Conservation (phyloP, 2,888 invertebrate species). For the Polymixis flavicincta region DNA sequence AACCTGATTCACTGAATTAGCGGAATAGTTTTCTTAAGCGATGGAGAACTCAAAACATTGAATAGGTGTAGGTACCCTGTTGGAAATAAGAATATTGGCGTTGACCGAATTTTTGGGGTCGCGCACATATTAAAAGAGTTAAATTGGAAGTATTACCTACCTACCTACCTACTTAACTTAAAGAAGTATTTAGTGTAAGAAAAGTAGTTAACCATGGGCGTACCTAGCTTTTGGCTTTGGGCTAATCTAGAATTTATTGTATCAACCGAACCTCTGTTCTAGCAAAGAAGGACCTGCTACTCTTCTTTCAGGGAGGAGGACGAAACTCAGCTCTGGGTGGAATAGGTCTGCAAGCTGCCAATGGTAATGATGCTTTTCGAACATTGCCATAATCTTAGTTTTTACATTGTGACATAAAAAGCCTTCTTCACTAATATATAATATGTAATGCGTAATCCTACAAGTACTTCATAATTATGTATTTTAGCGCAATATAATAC, state of each 20-base stretch:
- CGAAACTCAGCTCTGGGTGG: no score
- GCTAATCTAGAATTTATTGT: background rate
- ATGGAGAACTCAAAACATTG: constrained; percentile 17
- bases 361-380: background rate
- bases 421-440: background rate
- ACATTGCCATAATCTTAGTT: background rate
- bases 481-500: background rate
- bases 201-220: background rate
- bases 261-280: background rate
- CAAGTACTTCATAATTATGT: background rate
- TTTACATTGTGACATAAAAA: background rate
- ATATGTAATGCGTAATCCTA: background rate
- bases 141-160: background rate
- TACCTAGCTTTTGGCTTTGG: background rate
- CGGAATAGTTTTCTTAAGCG: constrained; percentile 8
- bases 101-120: constrained; percentile 5
- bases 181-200: background rate
- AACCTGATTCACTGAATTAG: constrained; percentile 21
- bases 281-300: background rate
- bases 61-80: constrained; percentile 10
- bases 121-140: background rate
- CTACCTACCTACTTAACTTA: no score
- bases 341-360: background rate
- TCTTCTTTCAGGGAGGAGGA: background rate
- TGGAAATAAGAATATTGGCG: constrained; percentile 5